phyloP scores from a whole-genome alignment of 2,888 invertebrate species.

The Quadriops clusia region DNA sequence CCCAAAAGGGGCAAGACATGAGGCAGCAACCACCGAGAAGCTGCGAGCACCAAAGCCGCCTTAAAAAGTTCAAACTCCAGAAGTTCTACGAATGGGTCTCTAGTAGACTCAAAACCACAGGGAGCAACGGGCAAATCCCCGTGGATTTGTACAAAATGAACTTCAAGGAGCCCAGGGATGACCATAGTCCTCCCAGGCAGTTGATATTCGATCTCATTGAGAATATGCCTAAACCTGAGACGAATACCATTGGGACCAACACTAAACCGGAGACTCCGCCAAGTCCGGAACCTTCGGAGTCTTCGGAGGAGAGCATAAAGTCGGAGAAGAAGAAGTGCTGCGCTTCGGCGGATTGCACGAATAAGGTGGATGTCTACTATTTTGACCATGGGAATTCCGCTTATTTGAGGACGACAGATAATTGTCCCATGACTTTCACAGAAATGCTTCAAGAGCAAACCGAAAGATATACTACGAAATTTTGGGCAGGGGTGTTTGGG shows the following conservation, averaged over 20 bases:
- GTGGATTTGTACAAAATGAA: constrained; percentile 23
- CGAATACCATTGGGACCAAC: constrained; percentile 22
- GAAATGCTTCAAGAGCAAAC: constrained; percentile 48
- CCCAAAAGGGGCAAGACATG: no score
- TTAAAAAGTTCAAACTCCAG: no score
- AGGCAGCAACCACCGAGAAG: no score
- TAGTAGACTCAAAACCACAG: constrained; percentile 9
- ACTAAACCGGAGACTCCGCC: constrained; percentile 12
- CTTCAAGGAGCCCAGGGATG: constrained; percentile 17
- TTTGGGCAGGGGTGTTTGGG: constrained; percentile 58
- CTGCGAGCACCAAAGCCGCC: no score
- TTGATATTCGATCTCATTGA: constrained; percentile 33
- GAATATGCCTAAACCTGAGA: constrained; percentile 24
- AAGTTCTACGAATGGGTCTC: no score
- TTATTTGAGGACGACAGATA: constrained; percentile 52
- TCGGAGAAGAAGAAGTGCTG: no score
- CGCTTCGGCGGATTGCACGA: constrained; percentile 9
- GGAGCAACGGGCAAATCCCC: no score
- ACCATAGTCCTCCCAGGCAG: constrained; percentile 20
- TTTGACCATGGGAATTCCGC: constrained; percentile 56
- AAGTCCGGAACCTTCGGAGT: constrained; percentile 3
- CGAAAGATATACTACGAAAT: constrained; percentile 45
- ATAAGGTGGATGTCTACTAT: constrained; percentile 50
- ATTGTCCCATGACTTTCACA: constrained; percentile 44
- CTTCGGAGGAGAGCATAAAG: neutral